Base-by-base conservation (phyloP, 2,113 vertebrate genomes). In the Psittacula cyanocephala region DNA sequence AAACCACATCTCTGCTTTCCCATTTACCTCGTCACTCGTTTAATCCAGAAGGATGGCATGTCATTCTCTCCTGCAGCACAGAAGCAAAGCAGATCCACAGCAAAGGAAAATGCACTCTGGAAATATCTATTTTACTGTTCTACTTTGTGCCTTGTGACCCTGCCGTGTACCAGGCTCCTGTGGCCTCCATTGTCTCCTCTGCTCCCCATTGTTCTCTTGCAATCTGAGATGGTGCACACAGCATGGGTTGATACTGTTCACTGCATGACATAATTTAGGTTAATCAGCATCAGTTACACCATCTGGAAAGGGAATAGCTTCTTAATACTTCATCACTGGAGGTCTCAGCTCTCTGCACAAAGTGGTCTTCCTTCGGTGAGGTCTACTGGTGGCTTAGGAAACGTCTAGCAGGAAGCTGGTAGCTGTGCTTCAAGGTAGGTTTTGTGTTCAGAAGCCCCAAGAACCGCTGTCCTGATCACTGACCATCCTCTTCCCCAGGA, bases 231-330 rank as follows among this genome's bases (percentile, higher is more conserved):
- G 80, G 33, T 57, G 76, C 80, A 62, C 94, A 43, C 92, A 96
- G 93, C 93, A 84, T 79, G 95, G 52, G 80, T 11, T 64, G 90
- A 20, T 90, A 16, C 62, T 41, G 70, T 43, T 77, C 95, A 0
- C 95, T 46, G 95, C 62, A 1, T 86, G 96, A 91, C 74, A 72
- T 81, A 57, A 93, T 97, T 92, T 79, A 81, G 86, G 88, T 93
- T 96, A 92, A 95, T 95, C 93, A 95, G 95, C 95, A 95, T 96
- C 95, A 53, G 74, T 97, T 96, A 86, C 95, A 91, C 93, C 93
- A 92, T 88, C 76, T 97, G 92, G 90, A 76, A 89, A 70, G 78
- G 65, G 90, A 94, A 89, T 84, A 89, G 83, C 72, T 94, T 67
- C 95, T 55, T 63, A 88, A 46, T 86, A 63, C 75, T 84, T 39